Evolutionary conservation across 2,113 vertebrate species (phyloP), one percentile per base, ranked within the genome.

Genomic region (Salvelinus sp.): DNA sequence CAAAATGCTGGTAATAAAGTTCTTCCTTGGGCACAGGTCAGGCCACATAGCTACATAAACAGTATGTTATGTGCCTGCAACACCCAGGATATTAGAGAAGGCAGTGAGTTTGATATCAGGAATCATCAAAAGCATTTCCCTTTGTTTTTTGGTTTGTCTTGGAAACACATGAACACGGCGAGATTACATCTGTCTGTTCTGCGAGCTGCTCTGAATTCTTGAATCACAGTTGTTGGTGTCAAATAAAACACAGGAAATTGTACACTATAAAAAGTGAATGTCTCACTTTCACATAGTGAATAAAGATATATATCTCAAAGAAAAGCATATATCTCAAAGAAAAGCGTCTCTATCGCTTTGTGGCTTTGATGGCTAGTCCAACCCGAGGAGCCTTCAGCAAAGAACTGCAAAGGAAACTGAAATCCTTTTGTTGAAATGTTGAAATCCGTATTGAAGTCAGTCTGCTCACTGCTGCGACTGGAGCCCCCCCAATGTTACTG

Each of bases 131-230:
- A 86, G 85, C 77, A 66, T 88, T 71, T 82, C 71, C 73, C 64
- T 78, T 78, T 74, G 70, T 76, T 82, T 88, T 76, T 73, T 80
- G 82, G 76, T 82, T 83, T 84, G 74, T 86, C 78, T 81, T 84
- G 90, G 88, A 92, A 92, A 90, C 80, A 87, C 79, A 72, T 74
- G 74, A 81, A 79, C 78, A 82, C 63, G 58, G 50, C 77, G 76
- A 70, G 74, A 67, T 77, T 78, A 75, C 74, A 66, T 79, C 23
- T 58, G 64, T 77, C 75, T 86, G 85, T 82, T 88, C 75, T 86
- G 85, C 86, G 86, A 92, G 91, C 91, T 93, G 93, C 91, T 82
- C 90, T 87, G 82, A 88, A 90, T 85, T 86, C 76, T 85, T 68
- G 80, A 74, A 91, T 91, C 89, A 91, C 90, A 92, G 84, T 88